These are phyloP conservation scores for Amblyteles armatorius DNA, from an alignment of 2,888 invertebrate genomes.

Conservation along the genomic window DNA sequence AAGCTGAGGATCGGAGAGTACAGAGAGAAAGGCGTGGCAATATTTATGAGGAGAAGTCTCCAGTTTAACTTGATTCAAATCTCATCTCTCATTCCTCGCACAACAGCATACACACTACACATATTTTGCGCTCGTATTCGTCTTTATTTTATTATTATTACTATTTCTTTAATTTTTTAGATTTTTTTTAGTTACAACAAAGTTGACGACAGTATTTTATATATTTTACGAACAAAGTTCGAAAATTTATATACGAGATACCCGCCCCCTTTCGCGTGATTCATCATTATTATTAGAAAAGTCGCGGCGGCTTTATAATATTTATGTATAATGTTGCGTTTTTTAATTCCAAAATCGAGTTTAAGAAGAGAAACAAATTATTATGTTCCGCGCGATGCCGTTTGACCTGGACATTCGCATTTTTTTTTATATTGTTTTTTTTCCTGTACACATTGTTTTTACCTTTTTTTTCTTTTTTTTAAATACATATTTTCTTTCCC, in stretches of 20 bases:
- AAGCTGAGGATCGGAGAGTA: constrained; percentile 12
- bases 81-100: constrained; percentile 54
- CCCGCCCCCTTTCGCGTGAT: constrained; percentile 57
- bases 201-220: constrained; percentile 80
- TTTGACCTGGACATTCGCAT: constrained; percentile 66
- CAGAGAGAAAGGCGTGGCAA: constrained; percentile 57
- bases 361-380: constrained; percentile 32
- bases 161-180: too few relatives aligned
- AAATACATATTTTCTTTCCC: constrained; percentile 77
- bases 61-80: constrained; percentile 63
- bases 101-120: constrained; percentile 42
- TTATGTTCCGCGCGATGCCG: constrained; percentile 55
- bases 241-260: constrained; percentile 66
- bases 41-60: constrained; percentile 62
- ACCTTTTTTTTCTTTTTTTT: constrained; percentile 66
- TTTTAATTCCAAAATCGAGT: constrained; percentile 41
- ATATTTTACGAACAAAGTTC: constrained; percentile 76
- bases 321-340: constrained; percentile 59
- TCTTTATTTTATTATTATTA: constrained; percentile 65
- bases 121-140: constrained; percentile 50
- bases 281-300: constrained; percentile 48
- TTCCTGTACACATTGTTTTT: constrained; percentile 72
- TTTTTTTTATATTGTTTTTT: constrained; percentile 72
- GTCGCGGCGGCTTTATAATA: constrained; percentile 56
- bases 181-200: constrained; percentile 72